phyloP scores from a whole-genome alignment of 30 jellyfish, hydroid and myxozoan species.

The Sanderia malayensis region DNA sequence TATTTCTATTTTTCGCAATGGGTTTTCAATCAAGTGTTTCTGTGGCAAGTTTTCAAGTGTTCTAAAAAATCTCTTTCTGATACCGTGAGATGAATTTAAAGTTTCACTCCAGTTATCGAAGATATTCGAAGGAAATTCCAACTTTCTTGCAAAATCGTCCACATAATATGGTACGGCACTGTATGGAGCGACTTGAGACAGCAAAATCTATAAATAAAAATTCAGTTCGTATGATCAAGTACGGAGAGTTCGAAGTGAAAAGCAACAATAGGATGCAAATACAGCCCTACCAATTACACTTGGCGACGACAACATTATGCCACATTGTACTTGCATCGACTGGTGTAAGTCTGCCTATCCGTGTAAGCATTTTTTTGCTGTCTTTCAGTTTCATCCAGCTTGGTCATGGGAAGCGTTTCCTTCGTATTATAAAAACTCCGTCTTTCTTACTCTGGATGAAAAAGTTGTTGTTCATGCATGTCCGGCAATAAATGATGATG shows the following conservation, averaged over 20 bases:
- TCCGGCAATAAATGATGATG: no score
- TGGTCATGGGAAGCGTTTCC: slow-evolving; percentile 52
- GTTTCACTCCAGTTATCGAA: slow-evolving; percentile 6
- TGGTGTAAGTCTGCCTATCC: slow-evolving; percentile 44
- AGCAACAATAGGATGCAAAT: neutral
- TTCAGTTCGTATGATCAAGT: neutral
- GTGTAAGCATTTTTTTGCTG: slow-evolving; percentile 49
- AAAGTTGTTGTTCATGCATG: no score
- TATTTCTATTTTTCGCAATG: no score
- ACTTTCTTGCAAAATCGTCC: slow-evolving; percentile 38
- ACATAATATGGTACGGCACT: slow-evolving; percentile 8
- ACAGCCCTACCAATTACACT: slow-evolving; percentile 4
- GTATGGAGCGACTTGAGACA: slow-evolving; percentile 10
- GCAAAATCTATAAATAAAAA: slow-evolving; percentile 8
- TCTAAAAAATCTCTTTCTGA: no score
- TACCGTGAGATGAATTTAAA: no score
- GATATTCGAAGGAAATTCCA: slow-evolving; percentile 27
- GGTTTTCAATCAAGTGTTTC: no score
- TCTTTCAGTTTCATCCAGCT: neutral
- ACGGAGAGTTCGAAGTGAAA: slow-evolving; percentile 18
- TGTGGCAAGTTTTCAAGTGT: no score
- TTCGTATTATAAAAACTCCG: slow-evolving; percentile 16
- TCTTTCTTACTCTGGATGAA: slow-evolving; percentile 18
- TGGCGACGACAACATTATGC: slow-evolving; percentile 22
- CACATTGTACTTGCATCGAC: slow-evolving; percentile 40